Evolutionary conservation across 2,888 invertebrate genomes (phyloP), one percentile per base, ranked within the genome.

Genomic region (Amitus sp.): DNA sequence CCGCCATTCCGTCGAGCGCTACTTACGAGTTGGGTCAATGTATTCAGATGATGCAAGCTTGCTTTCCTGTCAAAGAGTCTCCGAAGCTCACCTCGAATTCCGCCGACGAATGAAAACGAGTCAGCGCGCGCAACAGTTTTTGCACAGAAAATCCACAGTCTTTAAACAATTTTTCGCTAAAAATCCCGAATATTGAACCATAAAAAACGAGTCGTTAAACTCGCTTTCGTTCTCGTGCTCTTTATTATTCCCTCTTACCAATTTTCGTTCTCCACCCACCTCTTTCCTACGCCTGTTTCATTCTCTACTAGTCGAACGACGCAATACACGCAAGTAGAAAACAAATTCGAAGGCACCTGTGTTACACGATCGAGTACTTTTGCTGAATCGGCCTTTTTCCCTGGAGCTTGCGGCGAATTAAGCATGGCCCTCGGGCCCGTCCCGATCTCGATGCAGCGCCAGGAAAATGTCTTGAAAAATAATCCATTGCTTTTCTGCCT

Each of bases 281-380:
- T 13, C 12, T 42, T 13, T 34, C 40, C 6, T 23, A 20, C 56
- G 62, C 61, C 54, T 57, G 53, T 60, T 48, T 23, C 34, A 42
- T 52, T 12, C 37, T 62, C 57, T 61, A 47, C 49, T 51, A 42
- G 45, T 59, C 37, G 57, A 63, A 63, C 51, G 23, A 65, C 62
- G 65, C 47, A 55, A 60, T 61, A 61, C 47, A 60, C 47, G 23
- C 56, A 66, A 64, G 53, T 61, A 66, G 62, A 65, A 67, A 70
- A 70, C 59, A 68, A 61, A 68, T 62, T 68, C 70, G 65, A 70
- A 70, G 72, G 72, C 72, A 72, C 72, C 70, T 72, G 70, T 68
- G 68, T 70, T 70, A 63, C 67, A 65, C 67, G 65, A 65, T 67
- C 62, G 62, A 59, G 65, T 62, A 56, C 52, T 58, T 65, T 51